Base-by-base conservation (phyloP, 2,888 invertebrate species). In the Paralinhomoeus sp. region DNA sequence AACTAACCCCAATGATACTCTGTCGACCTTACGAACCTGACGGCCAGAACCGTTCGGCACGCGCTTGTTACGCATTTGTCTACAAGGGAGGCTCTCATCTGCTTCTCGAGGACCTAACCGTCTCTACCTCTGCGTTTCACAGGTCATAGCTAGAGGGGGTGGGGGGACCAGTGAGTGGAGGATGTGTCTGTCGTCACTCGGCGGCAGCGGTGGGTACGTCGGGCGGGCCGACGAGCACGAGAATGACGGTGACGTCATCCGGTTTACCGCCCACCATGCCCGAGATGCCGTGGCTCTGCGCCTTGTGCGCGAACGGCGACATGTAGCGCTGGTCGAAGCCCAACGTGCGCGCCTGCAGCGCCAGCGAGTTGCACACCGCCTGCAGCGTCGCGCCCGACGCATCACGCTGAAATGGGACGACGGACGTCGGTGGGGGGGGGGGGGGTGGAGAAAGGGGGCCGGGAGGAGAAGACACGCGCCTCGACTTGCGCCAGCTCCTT, bases 191-290 rank as follows among this genome's bases (percentile, higher is more conserved):
- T n/a, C n/a, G n/a, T n/a, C n/a, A n/a, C n/a, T n/a, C n/a, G n/a
- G n/a, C n/a, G n/a, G n/a, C n/a, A n/a, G n/a, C n/a, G n/a, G n/a
- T n/a, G n/a, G n/a, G n/a, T n/a, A n/a, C n/a, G n/a, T n/a, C n/a
- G n/a, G n/a, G n/a, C n/a, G n/a, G n/a, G n/a, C n/a, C n/a, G 31
- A 91, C 84, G 55, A 84, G 81, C 56, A 89, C 85, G 57, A 91
- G 74, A 61, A 93, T 75, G 64, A 91, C 84, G 62, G 91, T 91
- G 67, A 93, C 89, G 71, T 93, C 93, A 67, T 93, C 93, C 49
- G 91, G 91, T 69, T 93, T 93, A 46, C 93, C 91, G 64, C 93
- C 89, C 79, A 72, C 42, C 72, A 75, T 50, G 36, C 39, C 78
- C 64, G 82, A 76, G 54, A 87, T 85, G 58, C 91, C 89, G 66